Base-by-base conservation (phyloP, 2,888 invertebrate genomes). In the Celastrina argiolus region DNA sequence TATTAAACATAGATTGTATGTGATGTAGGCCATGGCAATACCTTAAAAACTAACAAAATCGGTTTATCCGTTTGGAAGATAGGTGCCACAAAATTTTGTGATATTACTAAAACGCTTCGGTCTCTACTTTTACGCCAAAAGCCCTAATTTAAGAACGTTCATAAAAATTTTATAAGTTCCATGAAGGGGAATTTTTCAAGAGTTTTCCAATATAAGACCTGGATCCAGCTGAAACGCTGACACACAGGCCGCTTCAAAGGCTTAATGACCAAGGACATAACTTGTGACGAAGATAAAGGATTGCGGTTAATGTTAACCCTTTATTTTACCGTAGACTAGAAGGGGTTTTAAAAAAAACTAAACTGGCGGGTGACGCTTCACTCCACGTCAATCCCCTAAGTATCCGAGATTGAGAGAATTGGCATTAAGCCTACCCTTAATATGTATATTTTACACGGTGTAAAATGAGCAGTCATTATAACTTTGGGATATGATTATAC, bases 131-230 rank as follows among this genome's bases (percentile, higher is more conserved):
- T 12, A 10, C 18, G 4, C 59, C 59, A 34, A 34, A 12, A 18
- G 8, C 16, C 5, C 59, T 34, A 59, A 59, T 56, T 59, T 59
- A 59, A 59, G 59, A 59, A 36, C 36, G 59, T 59, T 59, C 59
- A 59, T 59, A 59, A 59, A 59, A 59, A 4, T 59, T 59, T 59
- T 59, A 59, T 59, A 36, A 59, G 59, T 56, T 56, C 14, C 7
- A 28, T 56, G 26, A 34, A 59, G 59, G 18, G 59, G 56, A n/a
- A n/a, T 45, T 26, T 56, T 36, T 59, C 59, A 36, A 59, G 59
- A 34, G 34, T 18, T 34, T 34, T 59, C 34, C 59, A 22, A 59
- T 59, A 59, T 59, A 16, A 56, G 56, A 7, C 58, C 31, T 16
- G 34, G 58, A 34, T 58, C 26, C 34, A 18, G 18, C 51, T 16